Percentiles rank a stretch among this genome's conserved stretches.
These are phyloP conservation scores for Molothrus ater DNA, from an alignment of 2,797 vertebrate genomes.

Conservation along the genomic window DNA sequence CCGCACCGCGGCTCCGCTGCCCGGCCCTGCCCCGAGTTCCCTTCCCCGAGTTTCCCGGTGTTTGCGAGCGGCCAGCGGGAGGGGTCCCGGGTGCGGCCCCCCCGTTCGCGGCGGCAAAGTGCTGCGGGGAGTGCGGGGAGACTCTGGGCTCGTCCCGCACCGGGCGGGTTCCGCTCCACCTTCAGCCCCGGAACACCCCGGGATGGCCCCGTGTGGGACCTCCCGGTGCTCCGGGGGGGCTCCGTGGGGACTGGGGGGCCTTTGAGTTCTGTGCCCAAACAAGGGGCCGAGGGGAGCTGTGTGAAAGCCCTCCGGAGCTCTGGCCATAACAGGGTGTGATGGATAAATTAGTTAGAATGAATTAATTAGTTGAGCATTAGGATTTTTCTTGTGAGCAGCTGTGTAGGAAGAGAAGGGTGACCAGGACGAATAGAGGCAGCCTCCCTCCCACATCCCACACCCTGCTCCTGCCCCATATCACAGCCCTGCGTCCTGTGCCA, in stretches of 20 bases:
- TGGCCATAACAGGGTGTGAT: not conserved
- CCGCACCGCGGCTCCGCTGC: too few species aligned
- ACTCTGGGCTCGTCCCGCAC: fast-evolving
- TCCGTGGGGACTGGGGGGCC: not conserved
- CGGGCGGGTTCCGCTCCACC: not conserved
- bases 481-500: too few species aligned
- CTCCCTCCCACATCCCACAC: not conserved
- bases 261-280: not conserved
- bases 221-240: not conserved
- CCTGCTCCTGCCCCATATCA: too few species aligned
- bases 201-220: too few species aligned
- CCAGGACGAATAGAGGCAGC: not conserved
- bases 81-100: not conserved
- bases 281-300: not conserved
- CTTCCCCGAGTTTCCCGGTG: not conserved
- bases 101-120: not conserved
- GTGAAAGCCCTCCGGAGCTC: not conserved
- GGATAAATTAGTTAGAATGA: not conserved
- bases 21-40: not conserved
- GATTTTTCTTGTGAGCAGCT: not conserved
- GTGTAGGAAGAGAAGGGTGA: not conserved
- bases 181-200: not conserved
- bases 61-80: not conserved
- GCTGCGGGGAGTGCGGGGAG: not conserved
- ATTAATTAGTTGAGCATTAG: not conserved